Base-by-base conservation (phyloP, 2,888 invertebrate genomes). In the Nymphalis urticae region DNA sequence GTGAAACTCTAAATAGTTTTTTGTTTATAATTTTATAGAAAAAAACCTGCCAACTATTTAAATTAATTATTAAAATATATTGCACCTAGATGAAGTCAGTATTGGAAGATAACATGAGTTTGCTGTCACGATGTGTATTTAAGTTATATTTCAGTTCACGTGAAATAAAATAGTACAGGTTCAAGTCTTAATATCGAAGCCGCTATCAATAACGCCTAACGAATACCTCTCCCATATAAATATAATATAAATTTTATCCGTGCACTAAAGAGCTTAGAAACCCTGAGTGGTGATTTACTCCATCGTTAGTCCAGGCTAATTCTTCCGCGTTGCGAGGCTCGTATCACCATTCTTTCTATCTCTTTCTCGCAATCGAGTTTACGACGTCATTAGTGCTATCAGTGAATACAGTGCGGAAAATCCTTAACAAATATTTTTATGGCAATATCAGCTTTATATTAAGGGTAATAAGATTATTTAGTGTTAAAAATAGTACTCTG, bases 351-450 rank as follows among this genome's bases (percentile, higher is more conserved):
- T 82, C 75, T 80, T 82, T 81, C 85, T 85, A 82, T 66, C 71
- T 69, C 64, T 56, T 63, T 56, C 47, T 63, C 53, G 69, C 71
- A 66, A 71, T 69, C 81, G 82, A 84, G 79, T 90, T 91, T 91
- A 91, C 88, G 89, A 85, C 86, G 88, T 89, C 90, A 89, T 91
- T 91, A 90, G 83, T 80, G 85, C 84, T 90, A 90, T 90, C 90
- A 85, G 27, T 56, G 2, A 32, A 17, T 56, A 32, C 78, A 73
- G 73, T 80, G 78, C 81, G 56, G 53, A 47, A 54, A 56, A 60
- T 42, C 63, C 51, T 27, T 65, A 56, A 53, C 63, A 16, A 56
- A 50, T 48, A 64, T 66, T 48, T 24, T 7, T 58, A 19, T 56
- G n/a, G 42, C 47, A 70, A 70, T 64, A 72, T 69, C 64, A 42